Conservation (phyloP, 2,888 invertebrate species). For the Nudaria mundana region DNA sequence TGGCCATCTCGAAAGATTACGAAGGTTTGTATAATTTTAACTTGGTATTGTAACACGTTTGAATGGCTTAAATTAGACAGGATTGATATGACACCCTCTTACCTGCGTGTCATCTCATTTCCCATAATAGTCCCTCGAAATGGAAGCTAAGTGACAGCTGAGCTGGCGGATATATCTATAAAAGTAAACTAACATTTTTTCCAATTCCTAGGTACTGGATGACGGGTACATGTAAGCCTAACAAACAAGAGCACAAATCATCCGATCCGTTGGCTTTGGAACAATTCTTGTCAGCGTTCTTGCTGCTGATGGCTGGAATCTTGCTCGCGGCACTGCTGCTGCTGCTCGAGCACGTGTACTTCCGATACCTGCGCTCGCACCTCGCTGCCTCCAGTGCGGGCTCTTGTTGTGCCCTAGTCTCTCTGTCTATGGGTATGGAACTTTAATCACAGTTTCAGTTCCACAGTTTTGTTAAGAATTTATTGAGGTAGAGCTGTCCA, state of each 20-base stretch:
- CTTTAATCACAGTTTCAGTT: not conserved
- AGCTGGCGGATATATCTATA: too few species aligned
- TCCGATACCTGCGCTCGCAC: slow-evolving; percentile 94
- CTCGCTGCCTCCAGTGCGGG: slow-evolving; percentile 93
- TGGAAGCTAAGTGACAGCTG: too few species aligned
- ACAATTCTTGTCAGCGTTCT: slow-evolving; percentile 98
- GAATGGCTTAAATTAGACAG: too few species aligned
- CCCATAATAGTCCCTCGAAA: too few species aligned
- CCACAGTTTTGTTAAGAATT: too few species aligned
- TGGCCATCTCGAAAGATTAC: slow-evolving; percentile 96
- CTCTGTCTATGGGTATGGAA: slow-evolving; percentile 89
- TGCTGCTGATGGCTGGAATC: slow-evolving; percentile 97
- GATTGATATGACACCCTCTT: too few species aligned
- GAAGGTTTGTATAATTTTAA: slow-evolving; percentile 83
- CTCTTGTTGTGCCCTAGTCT: slow-evolving; percentile 96
- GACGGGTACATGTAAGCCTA: slow-evolving; percentile 96
- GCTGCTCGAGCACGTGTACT: slow-evolving; percentile 96
- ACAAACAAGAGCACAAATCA: slow-evolving; percentile 94
- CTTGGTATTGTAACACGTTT: not conserved
- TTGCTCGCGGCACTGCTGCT: slow-evolving; percentile 93
- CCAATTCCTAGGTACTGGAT: slow-evolving; percentile 90
- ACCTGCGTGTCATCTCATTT: too few species aligned
- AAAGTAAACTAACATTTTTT: too few species aligned
- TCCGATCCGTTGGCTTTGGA: slow-evolving; percentile 94
- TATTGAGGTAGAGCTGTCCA: too few species aligned